phyloP scores from a whole-genome alignment of 2,797 vertebrate genomes.

The Cottoperca gobio region DNA sequence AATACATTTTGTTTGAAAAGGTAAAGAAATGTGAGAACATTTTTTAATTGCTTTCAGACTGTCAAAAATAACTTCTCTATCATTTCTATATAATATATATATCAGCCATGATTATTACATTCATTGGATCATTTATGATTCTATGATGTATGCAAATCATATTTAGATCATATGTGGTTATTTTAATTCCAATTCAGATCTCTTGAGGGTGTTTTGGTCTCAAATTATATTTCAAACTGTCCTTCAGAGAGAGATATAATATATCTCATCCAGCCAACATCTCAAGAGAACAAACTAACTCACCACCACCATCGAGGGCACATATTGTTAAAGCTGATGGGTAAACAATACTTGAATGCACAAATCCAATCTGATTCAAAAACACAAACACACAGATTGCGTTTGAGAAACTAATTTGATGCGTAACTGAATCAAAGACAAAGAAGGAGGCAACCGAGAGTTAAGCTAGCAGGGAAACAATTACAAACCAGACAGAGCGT shows the following conservation, averaged over 20 bases:
- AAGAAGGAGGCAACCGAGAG: neutral
- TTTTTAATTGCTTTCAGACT: no score
- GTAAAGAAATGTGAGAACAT: no score
- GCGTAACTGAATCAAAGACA: neutral
- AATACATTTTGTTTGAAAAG: no score
- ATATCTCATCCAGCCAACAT: neutral
- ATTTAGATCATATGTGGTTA: neutral
- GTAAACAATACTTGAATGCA: conserved; percentile 3
- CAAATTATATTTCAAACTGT: neutral
- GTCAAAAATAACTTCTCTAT: no score
- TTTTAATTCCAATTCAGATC: neutral
- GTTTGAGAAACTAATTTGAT: neutral
- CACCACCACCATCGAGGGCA: neutral
- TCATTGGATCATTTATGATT: neutral
- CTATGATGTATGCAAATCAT: neutral
- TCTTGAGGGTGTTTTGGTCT: neutral
- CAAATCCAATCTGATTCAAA: neutral
- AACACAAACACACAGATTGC: neutral
- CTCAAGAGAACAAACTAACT: neutral
- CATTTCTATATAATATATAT: no score
- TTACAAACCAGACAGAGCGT: neutral
- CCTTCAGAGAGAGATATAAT: neutral
- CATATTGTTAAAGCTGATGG: neutral
- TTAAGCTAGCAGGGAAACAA: neutral
- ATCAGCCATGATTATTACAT: no score